Percentiles rank a stretch among this genome's conserved stretches.
These are phyloP conservation scores for Oxyruncus cristatus DNA, from an alignment of 2,113 vertebrate species.

Conservation along the genomic window DNA sequence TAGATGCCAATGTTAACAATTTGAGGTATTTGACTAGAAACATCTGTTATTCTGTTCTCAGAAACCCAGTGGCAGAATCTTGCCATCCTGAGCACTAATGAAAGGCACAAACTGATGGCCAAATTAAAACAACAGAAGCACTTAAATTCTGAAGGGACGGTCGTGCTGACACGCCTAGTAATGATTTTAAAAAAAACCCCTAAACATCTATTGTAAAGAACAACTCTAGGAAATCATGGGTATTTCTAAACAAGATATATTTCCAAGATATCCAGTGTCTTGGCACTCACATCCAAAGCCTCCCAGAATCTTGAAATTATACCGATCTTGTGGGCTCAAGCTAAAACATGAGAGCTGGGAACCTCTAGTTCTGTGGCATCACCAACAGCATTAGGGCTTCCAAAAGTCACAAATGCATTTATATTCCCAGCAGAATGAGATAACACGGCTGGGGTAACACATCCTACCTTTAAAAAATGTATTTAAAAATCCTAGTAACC, in stretches of 20 bases:
- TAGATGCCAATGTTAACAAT: background rate
- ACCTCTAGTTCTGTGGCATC: background rate
- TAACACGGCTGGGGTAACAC: background rate
- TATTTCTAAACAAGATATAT: background rate
- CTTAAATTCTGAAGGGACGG: background rate
- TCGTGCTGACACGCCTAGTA: background rate
- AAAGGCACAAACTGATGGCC: background rate
- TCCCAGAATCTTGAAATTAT: background rate
- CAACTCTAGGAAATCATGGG: slow-evolving; percentile 11
- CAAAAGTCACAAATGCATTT: background rate
- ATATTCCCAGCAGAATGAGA: background rate
- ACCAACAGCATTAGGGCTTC: background rate
- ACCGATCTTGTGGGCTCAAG: background rate
- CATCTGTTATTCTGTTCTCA: background rate
- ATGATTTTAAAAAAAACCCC: background rate
- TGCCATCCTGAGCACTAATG: background rate
- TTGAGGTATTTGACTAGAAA: background rate
- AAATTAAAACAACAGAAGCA: background rate
- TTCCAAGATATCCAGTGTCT: slow-evolving; percentile 12
- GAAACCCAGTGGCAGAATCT: background rate
- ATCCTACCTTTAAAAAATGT: background rate
- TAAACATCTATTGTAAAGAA: background rate
- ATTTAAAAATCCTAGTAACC: background rate
- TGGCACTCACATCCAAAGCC: background rate
- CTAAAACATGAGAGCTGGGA: background rate